These are phyloP conservation scores for Actinopyga echinites DNA, from an alignment of 53 echinoderm and acorn worm genomes.

Conservation along the genomic window DNA sequence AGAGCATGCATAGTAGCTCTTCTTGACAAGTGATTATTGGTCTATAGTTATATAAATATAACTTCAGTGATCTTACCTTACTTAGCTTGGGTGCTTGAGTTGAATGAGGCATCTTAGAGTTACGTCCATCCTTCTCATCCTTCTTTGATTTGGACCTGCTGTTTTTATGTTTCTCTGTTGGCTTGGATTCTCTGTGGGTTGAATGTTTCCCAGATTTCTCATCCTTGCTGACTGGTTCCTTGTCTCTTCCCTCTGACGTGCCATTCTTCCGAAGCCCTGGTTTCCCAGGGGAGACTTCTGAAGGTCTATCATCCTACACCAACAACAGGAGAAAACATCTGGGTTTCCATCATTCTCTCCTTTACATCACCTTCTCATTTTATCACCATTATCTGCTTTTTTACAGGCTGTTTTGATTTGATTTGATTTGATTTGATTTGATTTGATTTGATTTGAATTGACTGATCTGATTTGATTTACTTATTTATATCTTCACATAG, in stretches of 20 bases:
- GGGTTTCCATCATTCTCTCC: neutral
- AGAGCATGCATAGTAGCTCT: too few species aligned
- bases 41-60: neutral
- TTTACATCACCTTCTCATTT: neutral
- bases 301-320: neutral
- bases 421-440: too few species aligned
- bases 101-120: conserved; percentile 26
- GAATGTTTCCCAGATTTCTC: conserved; percentile 1
- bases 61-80: conserved; percentile 43
- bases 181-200: neutral
- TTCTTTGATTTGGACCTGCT: conserved; percentile 43
- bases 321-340: neutral
- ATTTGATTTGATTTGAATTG: too few species aligned
- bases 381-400: too few species aligned
- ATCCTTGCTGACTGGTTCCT: neutral
- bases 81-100: conserved; percentile 50
- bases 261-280: neutral
- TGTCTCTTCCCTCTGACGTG: conserved; percentile 10
- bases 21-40: too few species aligned
- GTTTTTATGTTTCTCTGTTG: conserved; percentile 54
- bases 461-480: too few species aligned
- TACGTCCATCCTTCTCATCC: conserved; percentile 48
- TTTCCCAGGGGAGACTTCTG: neutral
- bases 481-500: too few species aligned
- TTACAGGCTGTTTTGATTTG: too few species aligned